Percentiles rank a stretch among this genome's conserved stretches.
These are phyloP conservation scores for Anarsia innoxiella DNA, from an alignment of 2,888 invertebrate genomes.

Conservation along the genomic window DNA sequence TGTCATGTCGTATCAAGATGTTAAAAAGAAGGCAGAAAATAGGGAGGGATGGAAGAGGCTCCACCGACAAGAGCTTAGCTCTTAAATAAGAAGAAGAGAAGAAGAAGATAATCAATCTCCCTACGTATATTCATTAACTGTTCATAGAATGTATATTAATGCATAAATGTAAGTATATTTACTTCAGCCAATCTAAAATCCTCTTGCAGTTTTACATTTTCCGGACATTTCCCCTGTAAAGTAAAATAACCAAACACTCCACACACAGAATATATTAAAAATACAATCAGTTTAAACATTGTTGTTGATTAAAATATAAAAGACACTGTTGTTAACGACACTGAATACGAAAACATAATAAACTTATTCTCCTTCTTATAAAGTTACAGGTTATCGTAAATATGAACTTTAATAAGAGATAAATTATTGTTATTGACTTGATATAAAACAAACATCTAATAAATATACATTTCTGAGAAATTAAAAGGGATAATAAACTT, in stretches of 20 bases:
- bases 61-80: no score
- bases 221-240: constrained; percentile 49
- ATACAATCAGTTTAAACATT: constrained; percentile 35
- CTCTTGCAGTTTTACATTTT: constrained; percentile 40
- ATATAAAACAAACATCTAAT: no score
- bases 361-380: not conserved
- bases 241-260: constrained; percentile 46
- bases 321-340: not conserved
- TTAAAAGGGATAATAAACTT: not conserved
- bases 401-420: not conserved
- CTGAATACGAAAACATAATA: constrained; percentile 1
- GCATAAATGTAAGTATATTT: no score
- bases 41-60: no score
- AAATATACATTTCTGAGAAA: constrained; percentile 4
- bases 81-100: no score
- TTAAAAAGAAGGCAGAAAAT: no score
- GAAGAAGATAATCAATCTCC: no score
- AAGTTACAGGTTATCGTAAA: constrained; percentile 4
- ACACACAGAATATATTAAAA: constrained; percentile 24
- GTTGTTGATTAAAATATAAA: constrained; percentile 10
- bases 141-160: no score
- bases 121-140: no score
- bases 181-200: constrained; percentile 50
- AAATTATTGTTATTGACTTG: no score
- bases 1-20: no score